Percentiles rank a stretch among this genome's conserved stretches.
Evolutionary conservation across 1,140 invertebrate species (phyloP).

Genomic region (Mamestra configurata): DNA sequence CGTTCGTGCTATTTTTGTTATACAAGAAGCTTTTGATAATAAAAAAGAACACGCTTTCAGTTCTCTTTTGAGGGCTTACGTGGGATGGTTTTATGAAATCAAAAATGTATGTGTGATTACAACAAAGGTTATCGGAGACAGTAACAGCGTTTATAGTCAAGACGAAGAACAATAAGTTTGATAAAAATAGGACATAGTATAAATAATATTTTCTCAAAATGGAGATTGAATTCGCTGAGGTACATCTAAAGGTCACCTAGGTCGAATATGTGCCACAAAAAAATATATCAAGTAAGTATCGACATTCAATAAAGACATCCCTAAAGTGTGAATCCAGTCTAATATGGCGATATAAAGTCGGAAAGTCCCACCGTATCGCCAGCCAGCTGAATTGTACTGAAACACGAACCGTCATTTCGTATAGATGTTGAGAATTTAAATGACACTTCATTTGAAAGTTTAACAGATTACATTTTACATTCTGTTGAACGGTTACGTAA

Average conservation of each 20-base stretch:
- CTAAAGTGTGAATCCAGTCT: slow-evolving; percentile 43
- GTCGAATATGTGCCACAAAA: not conserved
- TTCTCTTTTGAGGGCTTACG: not conserved
- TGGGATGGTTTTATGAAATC: not conserved
- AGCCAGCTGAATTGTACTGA: slow-evolving; percentile 35
- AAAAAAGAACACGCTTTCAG: not conserved
- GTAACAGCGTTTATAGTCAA: too few species aligned
- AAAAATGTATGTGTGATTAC: not conserved
- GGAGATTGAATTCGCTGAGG: too few species aligned
- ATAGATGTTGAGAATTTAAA: slow-evolving; percentile 36
- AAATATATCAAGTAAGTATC: not conserved
- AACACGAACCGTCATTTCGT: slow-evolving; percentile 40
- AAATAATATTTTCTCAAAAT: too few species aligned
- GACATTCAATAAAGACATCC: not conserved
- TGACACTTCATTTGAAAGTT: slow-evolving; percentile 45
- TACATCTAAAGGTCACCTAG: too few species aligned
- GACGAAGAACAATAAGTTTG: not conserved
- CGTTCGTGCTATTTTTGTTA: too few species aligned
- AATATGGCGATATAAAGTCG: slow-evolving; percentile 51
- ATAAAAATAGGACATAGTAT: not conserved
- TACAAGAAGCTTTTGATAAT: not conserved
- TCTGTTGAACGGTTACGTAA: not conserved
- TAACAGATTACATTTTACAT: slow-evolving; percentile 29
- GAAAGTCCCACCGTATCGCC: slow-evolving; percentile 40
- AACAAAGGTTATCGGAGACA: too few species aligned